These are phyloP conservation scores for Lasiommata megera DNA, from an alignment of 2,888 invertebrate species.

Conservation along the genomic window DNA sequence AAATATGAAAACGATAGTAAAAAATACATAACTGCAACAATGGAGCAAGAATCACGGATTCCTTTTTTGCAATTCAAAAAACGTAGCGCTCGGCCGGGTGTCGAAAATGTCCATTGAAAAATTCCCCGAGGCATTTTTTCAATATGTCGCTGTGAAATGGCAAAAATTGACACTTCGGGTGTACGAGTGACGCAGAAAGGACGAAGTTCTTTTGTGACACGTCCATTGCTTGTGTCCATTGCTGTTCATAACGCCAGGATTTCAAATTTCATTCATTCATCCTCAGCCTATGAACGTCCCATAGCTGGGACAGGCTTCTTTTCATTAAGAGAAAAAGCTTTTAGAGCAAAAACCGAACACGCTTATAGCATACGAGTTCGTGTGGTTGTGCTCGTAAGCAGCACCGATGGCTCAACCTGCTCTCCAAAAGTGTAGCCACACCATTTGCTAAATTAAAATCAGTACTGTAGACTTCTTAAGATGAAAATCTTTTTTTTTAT, in stretches of 20 bases:
- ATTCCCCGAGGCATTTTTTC: neutral
- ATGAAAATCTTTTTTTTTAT: no score
- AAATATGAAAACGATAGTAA: neutral
- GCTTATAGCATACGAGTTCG: no score
- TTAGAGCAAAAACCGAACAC: no score
- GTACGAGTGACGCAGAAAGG: neutral
- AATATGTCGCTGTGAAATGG: conserved; percentile 1
- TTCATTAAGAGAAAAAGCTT: no score
- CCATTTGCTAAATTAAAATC: no score
- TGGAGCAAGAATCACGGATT: conserved; percentile 1
- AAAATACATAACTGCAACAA: neutral
- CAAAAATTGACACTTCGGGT: conserved; percentile 5
- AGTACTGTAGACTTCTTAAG: no score
- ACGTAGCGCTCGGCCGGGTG: neutral
- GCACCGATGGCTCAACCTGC: no score
- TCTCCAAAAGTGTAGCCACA: no score
- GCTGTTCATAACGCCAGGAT: neutral
- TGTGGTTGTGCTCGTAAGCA: no score
- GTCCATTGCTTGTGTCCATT: neutral
- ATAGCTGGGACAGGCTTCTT: no score
- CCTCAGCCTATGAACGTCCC: no score
- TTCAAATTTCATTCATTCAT: neutral
- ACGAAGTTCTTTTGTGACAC: neutral
- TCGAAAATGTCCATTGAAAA: conserved; percentile 1
- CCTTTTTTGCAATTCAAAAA: neutral